Base-by-base conservation (phyloP, 2,888 invertebrate genomes). In the Tetragonisca angustula region DNA sequence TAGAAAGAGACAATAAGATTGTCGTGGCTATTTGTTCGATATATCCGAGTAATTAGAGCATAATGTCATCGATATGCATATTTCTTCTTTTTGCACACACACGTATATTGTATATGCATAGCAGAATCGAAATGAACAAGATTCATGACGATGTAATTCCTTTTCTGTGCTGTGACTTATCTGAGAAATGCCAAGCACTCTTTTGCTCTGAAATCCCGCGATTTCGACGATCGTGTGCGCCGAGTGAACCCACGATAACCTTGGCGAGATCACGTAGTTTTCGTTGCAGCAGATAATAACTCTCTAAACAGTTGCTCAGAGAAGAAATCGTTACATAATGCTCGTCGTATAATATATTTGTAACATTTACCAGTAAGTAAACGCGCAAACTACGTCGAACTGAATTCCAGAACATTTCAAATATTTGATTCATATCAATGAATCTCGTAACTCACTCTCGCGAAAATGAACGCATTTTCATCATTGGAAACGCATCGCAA, bases 171-270 rank as follows among this genome's bases (percentile, higher is more conserved):
- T 9, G 9, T 3, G 32, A 61, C 21, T 50, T 81, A 69, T 64
- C 56, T 24, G n/a, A 54, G 4, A 69, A 50, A 50, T 17, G 19
- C 17, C 3, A 15, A 43, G 24, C 59, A 71, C 5, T 62, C 43
- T 54, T 17, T 19, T 17, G n/a, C 2, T 27, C 9, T 19, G 27
- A 19, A 61, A 61, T 17, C 17, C 17, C 19, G 17, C 9, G 27
- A 54, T 56, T 59, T 52, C 6, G 6, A n/a, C 36, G 36, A 56
- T 21, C 36, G 17, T 19, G 62, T 32, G 2, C 11, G 19, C 43
- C 43, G 27, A 27, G 6, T 72, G 85, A 85, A 76, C 84, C 62
- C 59, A 3, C 36, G 84, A 85, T 85, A 85, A 85, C 84, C 85
- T 85, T 76, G 76, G 52, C 19, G 70, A 52, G 24, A 59, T 59